Evolutionary conservation across 2,797 vertebrate genomes (phyloP).

Genomic region (Neopelma chrysocephalum): DNA sequence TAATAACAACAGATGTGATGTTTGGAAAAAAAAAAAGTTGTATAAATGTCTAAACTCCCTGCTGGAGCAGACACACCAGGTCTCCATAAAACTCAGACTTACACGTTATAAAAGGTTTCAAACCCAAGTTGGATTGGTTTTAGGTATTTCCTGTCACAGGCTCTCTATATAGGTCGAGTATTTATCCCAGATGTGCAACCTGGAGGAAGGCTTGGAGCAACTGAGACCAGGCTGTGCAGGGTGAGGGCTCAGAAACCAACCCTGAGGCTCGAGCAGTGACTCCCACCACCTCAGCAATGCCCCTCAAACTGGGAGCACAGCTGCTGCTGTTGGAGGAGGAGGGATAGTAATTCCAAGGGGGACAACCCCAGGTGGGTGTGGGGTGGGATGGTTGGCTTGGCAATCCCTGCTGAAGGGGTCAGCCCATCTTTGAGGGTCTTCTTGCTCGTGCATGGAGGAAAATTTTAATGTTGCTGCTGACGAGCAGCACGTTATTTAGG

Average conservation of each 20-base stretch:
- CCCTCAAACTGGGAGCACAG: rapidly evolving
- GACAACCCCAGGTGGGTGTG: not conserved
- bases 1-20: not conserved
- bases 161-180: slow-evolving; percentile 36
- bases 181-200: slow-evolving; percentile 54
- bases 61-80: not conserved
- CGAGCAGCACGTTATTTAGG: not conserved
- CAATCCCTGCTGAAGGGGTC: not conserved
- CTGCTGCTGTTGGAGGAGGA: not conserved
- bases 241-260: not conserved
- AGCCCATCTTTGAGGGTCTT: not conserved
- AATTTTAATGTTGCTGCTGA: not conserved
- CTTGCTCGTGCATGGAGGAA: not conserved
- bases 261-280: not conserved
- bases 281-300: not conserved
- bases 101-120: slow-evolving; percentile 3
- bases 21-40: not conserved
- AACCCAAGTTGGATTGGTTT: slow-evolving; percentile 17
- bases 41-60: not conserved
- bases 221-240: not conserved
- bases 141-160: slow-evolving; percentile 53
- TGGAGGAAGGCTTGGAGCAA: not conserved
- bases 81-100: not conserved
- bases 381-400: not conserved
- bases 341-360: not conserved